Base-by-base conservation (phyloP, 1,140 invertebrate species). In the Drosophila truncata region DNA sequence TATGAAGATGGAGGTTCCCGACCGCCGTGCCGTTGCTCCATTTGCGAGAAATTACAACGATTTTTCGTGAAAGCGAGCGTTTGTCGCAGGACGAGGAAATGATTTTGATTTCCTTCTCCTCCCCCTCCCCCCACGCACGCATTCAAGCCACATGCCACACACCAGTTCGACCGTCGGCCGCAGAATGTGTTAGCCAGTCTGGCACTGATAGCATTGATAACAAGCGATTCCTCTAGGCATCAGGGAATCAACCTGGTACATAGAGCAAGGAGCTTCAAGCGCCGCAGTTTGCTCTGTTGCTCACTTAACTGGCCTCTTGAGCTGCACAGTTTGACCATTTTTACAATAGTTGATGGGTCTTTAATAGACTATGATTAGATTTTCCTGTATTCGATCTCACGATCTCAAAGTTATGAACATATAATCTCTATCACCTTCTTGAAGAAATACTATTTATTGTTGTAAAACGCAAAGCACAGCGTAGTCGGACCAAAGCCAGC, bases 41-140 rank as follows among this genome's bases (percentile, higher is more conserved):
- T 87, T 72, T 67, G 84, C 60, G 47, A 54, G 77, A 88, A 88
- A 88, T 88, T 78, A 75, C 83, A 65, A 72, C 63, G 85, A 71
- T 87, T 83, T 80, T 78, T 64, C 64, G 67, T 78, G 67, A 67
- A 65, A 71, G 75, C 60, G 50, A 82, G 61, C 59, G 63, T 78
- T 84, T 84, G 82, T 69, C 65, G 47, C 62, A 78, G 66, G 54
- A 62, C 59, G 61, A 73, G 65, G 69, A 37, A 52, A 76, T 50
- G 55, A 67, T 65, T 65, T 65, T 57, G 52, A 55, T 55, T 55
- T 55, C 52, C 59, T 59, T 35, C n/a, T n/a, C n/a, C n/a, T n/a
- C n/a, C n/a, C n/a, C n/a, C n/a, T n/a, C n/a, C n/a, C n/a, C n/a
- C 46, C 16, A 47, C 41, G 42, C 47, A 65, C 49, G 49, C 70